Evolutionary conservation across 1,140 invertebrate genomes (phyloP).

Genomic region (Dendrolimus kikuchii): DNA sequence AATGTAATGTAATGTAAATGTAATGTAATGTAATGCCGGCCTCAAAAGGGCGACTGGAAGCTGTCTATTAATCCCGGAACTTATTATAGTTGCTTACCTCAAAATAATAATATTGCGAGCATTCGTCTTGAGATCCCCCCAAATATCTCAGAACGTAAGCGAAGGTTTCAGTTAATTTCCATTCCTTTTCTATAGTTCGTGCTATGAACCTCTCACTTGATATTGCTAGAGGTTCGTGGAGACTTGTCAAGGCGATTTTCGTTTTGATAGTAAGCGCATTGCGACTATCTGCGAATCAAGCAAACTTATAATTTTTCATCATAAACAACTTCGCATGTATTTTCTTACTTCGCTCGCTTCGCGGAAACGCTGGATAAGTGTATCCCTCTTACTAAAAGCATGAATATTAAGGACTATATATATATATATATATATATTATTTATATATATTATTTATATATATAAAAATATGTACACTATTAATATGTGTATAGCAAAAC

Average conservation of each 20-base stretch:
- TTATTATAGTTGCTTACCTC: conserved; percentile 26
- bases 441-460: too few relatives aligned
- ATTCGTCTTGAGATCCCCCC: conserved; percentile 39
- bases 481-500: too few relatives aligned
- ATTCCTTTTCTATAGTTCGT: conserved; percentile 40
- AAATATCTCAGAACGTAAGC: conserved; percentile 37
- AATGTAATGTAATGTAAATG: too few relatives aligned
- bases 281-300: conserved; percentile 25
- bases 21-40: too few relatives aligned
- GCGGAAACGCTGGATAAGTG: too few relatives aligned
- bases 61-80: background rate
- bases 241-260: conserved; percentile 23
- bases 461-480: too few relatives aligned
- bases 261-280: conserved; percentile 20
- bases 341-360: too few relatives aligned
- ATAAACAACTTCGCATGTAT: too few relatives aligned
- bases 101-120: conserved; percentile 46
- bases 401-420: too few relatives aligned
- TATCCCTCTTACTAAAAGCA: too few relatives aligned
- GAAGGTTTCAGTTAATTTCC: conserved; percentile 32
- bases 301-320: background rate
- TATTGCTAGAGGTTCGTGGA: conserved; percentile 29
- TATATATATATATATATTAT: too few relatives aligned
- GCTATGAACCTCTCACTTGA: conserved; percentile 35
- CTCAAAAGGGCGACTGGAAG: too few relatives aligned